Percentiles rank a stretch among this genome's conserved stretches.
Conservation (phyloP, 1,140 invertebrate genomes). For the Drosophila seguyi region DNA sequence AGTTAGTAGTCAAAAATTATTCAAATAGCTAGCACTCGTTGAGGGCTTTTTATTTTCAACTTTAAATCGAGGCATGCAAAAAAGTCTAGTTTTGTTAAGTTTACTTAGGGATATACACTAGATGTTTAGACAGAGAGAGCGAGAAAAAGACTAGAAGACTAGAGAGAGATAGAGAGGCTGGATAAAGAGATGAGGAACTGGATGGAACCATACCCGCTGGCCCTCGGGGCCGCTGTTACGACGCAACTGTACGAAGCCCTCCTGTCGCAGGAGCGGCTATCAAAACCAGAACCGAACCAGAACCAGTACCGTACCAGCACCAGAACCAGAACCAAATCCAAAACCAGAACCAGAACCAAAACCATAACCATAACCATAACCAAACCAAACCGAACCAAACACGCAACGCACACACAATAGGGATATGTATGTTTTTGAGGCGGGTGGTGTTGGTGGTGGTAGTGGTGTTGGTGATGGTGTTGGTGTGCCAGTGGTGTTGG, state of each 20-base stretch:
- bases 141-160: constrained; percentile 33
- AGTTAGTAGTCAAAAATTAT: constrained; percentile 49
- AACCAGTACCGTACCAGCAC: constrained; percentile 42
- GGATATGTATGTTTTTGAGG: constrained; percentile 38
- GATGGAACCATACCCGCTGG: constrained; percentile 81
- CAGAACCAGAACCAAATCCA: constrained; percentile 50
- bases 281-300: constrained; percentile 57
- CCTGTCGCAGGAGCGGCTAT: constrained; percentile 84
- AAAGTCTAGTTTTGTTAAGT: constrained; percentile 58
- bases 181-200: constrained; percentile 67
- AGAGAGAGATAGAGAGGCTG: constrained; percentile 56
- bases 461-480: constrained; percentile 8
- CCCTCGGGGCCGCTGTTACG: constrained; percentile 84
- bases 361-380: constrained; percentile 50
- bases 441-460: constrained; percentile 37
- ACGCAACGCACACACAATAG: constrained; percentile 74
- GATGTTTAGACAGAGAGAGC: constrained; percentile 19
- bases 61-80: constrained; percentile 70
- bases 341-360: constrained; percentile 33
- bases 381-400: constrained; percentile 66
- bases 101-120: constrained; percentile 34
- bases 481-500: constrained; percentile 34
- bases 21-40: constrained; percentile 41
- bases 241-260: constrained; percentile 84
- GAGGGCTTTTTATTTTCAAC: constrained; percentile 32